Evolutionary conservation across 1,140 invertebrate genomes (phyloP).

Genomic region (Drosophila repleta): DNA sequence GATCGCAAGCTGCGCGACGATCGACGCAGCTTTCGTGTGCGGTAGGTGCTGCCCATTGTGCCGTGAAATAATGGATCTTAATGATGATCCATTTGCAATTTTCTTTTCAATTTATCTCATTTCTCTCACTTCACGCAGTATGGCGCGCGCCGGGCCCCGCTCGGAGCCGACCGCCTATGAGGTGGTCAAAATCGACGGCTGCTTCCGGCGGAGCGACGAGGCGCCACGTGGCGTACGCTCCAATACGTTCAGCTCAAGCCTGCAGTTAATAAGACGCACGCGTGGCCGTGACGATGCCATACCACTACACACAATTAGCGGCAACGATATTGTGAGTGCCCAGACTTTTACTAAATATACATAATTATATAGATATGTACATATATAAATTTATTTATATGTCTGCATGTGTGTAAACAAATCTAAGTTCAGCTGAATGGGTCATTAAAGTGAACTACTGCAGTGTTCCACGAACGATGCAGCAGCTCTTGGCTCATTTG

Average conservation of each 20-base stretch:
- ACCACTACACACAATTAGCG: constrained; percentile 84
- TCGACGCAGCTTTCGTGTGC: constrained; percentile 84
- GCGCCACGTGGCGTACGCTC: constrained; percentile 81
- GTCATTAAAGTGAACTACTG: neutral
- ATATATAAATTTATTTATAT: neutral
- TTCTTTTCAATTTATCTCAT: neutral
- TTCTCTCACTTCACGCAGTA: constrained; percentile 74
- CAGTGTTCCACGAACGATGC: neutral
- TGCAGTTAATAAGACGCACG: constrained; percentile 84
- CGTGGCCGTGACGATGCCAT: constrained; percentile 84
- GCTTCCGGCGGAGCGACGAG: constrained; percentile 85
- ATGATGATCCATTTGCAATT: neutral
- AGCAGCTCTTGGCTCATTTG: neutral
- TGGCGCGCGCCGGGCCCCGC: constrained; percentile 87
- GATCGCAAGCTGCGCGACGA: constrained; percentile 76
- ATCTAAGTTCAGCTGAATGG: neutral
- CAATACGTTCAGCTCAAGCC: constrained; percentile 84
- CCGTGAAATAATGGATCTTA: no score
- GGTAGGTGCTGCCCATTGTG: constrained; percentile 68
- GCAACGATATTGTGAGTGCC: constrained; percentile 85
- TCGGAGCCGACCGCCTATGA: constrained; percentile 88
- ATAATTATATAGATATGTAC: neutral
- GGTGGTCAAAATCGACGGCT: constrained; percentile 86
- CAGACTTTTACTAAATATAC: neutral
- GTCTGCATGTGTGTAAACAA: neutral